These are phyloP conservation scores for Chymomyza procnemis DNA, from an alignment of 2,888 invertebrate genomes.

Conservation along the genomic window DNA sequence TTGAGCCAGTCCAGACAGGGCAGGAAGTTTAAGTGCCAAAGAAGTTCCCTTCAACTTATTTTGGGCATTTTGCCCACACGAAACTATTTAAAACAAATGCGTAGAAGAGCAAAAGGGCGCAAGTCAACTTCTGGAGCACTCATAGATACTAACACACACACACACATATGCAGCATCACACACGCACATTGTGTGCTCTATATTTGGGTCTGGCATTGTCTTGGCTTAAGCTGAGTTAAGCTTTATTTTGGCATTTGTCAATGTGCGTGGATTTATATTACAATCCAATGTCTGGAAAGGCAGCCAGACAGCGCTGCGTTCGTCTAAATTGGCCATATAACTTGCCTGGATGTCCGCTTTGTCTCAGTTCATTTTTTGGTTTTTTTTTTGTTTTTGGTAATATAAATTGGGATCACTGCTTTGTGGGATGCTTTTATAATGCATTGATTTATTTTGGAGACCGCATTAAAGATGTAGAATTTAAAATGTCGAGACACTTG, in stretches of 20 bases:
- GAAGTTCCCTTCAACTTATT: constrained; percentile 26
- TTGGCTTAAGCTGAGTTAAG: constrained; percentile 65
- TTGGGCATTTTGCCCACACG: constrained; percentile 26
- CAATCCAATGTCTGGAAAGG: constrained; percentile 47
- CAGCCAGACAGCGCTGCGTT: neutral
- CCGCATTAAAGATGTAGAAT: too few species aligned
- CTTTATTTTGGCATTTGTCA: constrained; percentile 71
- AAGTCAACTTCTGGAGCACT: neutral
- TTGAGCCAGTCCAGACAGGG: neutral
- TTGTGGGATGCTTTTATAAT: neutral
- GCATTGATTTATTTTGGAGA: too few species aligned
- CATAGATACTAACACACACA: neutral
- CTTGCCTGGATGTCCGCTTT: neutral
- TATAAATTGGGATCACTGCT: neutral
- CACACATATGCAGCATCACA: neutral
- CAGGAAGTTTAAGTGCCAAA: neutral
- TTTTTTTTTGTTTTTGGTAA: too few species aligned
- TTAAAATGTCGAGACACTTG: too few species aligned
- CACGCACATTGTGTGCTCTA: constrained; percentile 13
- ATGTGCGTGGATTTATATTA: constrained; percentile 59
- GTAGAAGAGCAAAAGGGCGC: neutral
- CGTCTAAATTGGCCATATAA: neutral
- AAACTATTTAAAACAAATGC: constrained; percentile 45
- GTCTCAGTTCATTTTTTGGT: neutral
- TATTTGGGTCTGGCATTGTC: constrained; percentile 1